Conservation (phyloP, 1,140 invertebrate genomes). For the Heterodera schachtii region DNA sequence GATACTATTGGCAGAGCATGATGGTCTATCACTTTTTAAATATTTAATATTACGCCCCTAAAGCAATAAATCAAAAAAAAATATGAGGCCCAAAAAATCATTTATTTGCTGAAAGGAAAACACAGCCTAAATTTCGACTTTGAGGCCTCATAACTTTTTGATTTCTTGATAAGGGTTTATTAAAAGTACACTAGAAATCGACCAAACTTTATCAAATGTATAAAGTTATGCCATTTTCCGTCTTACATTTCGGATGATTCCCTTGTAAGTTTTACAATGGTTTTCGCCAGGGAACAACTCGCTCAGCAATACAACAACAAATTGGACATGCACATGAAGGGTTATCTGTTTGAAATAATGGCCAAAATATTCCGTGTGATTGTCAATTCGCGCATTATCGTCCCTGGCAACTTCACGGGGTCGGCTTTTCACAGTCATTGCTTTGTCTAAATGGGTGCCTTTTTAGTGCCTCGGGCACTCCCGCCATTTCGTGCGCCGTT, state of each 20-base stretch:
- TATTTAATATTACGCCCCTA: too few species aligned
- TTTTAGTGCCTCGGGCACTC: constrained; percentile 82
- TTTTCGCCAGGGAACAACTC: constrained; percentile 74
- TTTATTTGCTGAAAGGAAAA: not conserved
- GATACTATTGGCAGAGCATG: too few species aligned
- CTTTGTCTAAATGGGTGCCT: constrained; percentile 26
- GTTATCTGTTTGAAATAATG: constrained; percentile 90
- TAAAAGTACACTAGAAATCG: too few species aligned
- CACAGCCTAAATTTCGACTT: not conserved
- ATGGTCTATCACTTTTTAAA: too few species aligned
- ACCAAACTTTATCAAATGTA: too few species aligned
- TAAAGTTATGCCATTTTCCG: too few species aligned
- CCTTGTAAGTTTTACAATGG: too few species aligned
- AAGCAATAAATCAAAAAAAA: too few species aligned
- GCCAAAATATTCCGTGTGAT: constrained; percentile 94
- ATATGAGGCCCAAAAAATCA: not conserved
- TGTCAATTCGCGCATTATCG: constrained; percentile 89
- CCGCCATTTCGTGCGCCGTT: constrained; percentile 91
- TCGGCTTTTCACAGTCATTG: constrained; percentile 9
- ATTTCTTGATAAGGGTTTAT: too few species aligned
- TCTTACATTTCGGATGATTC: too few species aligned
- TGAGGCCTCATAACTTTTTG: too few species aligned
- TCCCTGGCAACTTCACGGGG: constrained; percentile 88
- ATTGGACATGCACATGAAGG: constrained; percentile 84
- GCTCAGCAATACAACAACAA: constrained; percentile 92